phyloP scores from a whole-genome alignment of 2,888 invertebrate genomes.

The Ormyrus nitidulus region DNA sequence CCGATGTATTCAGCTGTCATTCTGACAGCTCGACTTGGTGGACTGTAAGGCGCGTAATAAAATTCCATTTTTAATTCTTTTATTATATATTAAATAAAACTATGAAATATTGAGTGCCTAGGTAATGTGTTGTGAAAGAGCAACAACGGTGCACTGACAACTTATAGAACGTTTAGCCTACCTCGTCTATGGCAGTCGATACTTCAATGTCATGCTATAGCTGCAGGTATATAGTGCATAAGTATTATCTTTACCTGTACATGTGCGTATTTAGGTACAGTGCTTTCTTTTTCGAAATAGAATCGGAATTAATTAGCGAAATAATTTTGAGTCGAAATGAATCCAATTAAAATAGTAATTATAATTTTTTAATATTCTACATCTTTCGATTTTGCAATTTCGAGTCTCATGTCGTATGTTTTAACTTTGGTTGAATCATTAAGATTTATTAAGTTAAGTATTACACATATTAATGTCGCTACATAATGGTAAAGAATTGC shows the following conservation, averaged over 20 bases:
- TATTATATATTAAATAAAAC: no score
- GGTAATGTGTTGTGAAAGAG: not conserved
- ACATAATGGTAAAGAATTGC: no score
- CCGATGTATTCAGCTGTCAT: constrained; percentile 73
- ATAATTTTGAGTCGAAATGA: not conserved
- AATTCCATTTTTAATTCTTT: constrained; percentile 61
- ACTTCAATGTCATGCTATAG: constrained; percentile 35
- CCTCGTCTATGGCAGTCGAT: constrained; percentile 30
- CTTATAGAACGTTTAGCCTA: constrained; percentile 16
- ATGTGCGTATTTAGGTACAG: not conserved
- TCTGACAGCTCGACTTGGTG: constrained; percentile 73
- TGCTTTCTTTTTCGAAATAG: no score
- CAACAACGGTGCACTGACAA: constrained; percentile 26
- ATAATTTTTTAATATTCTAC: not conserved
- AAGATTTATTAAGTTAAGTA: no score
- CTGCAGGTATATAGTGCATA: constrained; percentile 12
- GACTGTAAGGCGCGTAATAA: constrained; percentile 67
- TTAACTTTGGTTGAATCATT: no score
- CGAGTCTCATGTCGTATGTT: no score
- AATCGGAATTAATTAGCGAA: not conserved
- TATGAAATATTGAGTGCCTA: no score
- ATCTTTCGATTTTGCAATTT: not conserved
- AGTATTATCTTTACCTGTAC: not conserved
- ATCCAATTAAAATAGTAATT: not conserved
- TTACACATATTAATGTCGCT: no score